Base-by-base conservation (phyloP, 35 echinoderm and acorn worm genomes). In the Lytechinus pictus region DNA sequence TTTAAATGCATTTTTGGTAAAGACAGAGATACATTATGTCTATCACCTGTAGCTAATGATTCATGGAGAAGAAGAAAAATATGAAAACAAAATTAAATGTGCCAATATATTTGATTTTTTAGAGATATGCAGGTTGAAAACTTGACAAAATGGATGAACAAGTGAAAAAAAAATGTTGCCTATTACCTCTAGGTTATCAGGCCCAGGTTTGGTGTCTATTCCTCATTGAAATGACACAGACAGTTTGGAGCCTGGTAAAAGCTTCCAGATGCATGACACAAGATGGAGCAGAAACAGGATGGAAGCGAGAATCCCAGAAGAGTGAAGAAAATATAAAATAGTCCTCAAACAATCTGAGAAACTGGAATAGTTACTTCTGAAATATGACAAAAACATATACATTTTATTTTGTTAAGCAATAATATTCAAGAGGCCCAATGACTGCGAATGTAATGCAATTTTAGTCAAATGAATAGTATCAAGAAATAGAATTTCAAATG, bases 171-270 rank as follows among this genome's bases (percentile, higher is more conserved):
- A 79, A 72, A 72, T 72, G 19, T 79, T n/a, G 66, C 19, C 16
- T 7, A 79, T 24, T 79, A 79, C 66, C 66, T 79, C 66, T 24
- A 24, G 66, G 66, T 79, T 79, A 79, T 79, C 66, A 79, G n/a
- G 66, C 19, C 66, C 66, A 79, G 66, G 66, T 79, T 79, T 79
- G 66, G 66, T 79, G 66, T 79, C 66, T 79, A 79, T n/a, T 79
- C 66, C 66, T 79, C 19, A 24, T 79, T 6, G 66, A 79, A 24
- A 79, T 79, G 16, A 79, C 19, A 79, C 29, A 90, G 88, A 90
- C 88, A 52, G 88, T 54, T 21, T 14, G 88, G 88, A 90, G 88
- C 88, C 88, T 52, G 88, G 52, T 90, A 90, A 90, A 90, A 90
- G 88, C 88, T 90, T 90, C 88, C 88, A 90, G 88, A 90, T 90